Evolutionary conservation across 2,113 vertebrate genomes (phyloP).

Genomic region (Sapayoa aenigma): DNA sequence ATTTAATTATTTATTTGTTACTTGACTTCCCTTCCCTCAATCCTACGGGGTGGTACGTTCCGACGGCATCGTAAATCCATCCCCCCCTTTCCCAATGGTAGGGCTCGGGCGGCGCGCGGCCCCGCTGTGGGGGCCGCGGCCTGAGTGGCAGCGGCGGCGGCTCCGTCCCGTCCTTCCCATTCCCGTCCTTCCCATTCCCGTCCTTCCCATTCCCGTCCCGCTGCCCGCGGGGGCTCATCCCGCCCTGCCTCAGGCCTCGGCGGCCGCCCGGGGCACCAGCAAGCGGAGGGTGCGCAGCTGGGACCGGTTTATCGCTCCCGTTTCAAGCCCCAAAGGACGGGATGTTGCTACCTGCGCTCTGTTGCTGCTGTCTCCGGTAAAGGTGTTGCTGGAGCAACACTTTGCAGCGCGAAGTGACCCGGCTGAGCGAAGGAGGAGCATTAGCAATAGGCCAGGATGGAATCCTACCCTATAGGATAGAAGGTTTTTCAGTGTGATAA

Average conservation of each 20-base stretch:
- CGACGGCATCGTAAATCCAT: too few species aligned
- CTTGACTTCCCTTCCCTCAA: accelerated
- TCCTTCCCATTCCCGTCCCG: not conserved
- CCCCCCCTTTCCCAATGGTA: not conserved
- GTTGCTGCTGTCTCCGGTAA: not conserved
- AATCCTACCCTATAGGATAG: too few species aligned
- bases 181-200: not conserved
- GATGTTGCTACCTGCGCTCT: too few species aligned
- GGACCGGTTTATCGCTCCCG: accelerated
- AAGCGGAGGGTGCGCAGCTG: not conserved
- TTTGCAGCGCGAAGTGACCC: too few species aligned
- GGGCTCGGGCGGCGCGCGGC: not conserved
- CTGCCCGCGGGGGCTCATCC: not conserved
- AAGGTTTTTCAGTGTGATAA: not conserved
- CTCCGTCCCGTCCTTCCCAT: not conserved
- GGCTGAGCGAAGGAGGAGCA: not conserved
- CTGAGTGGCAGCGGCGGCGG: accelerated
- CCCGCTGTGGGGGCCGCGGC: not conserved
- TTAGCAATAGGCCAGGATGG: not conserved
- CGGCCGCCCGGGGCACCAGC: not conserved
- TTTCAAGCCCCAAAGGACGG: too few species aligned
- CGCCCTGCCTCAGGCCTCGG: not conserved
- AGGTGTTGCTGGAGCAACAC: not conserved
- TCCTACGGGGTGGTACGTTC: not conserved
- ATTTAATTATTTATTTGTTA: not conserved